phyloP scores from a whole-genome alignment of 2,888 invertebrate genomes.

The Polydrusus tereticollis region DNA sequence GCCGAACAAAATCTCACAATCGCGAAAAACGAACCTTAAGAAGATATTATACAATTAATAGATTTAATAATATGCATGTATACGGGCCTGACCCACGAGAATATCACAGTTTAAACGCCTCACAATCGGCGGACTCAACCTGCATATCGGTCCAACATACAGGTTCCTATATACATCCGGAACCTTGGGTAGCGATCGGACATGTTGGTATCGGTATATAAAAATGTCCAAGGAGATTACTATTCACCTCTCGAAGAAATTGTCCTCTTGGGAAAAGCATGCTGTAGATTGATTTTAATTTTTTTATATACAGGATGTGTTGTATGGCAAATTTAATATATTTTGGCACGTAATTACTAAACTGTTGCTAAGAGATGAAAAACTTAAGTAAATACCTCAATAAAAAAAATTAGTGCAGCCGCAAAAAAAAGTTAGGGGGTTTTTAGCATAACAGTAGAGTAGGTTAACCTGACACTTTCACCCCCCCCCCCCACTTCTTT shows the following conservation, averaged over 20 bases:
- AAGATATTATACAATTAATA: conserved; percentile 24
- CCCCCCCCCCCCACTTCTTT: too few species aligned
- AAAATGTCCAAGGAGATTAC: background rate
- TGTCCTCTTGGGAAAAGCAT: too few species aligned
- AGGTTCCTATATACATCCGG: conserved; percentile 35
- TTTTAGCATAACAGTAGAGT: too few species aligned
- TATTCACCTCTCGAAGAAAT: background rate
- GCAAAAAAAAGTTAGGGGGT: too few species aligned
- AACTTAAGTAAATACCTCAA: too few species aligned
- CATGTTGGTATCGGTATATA: background rate
- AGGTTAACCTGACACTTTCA: too few species aligned
- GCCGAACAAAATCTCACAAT: background rate
- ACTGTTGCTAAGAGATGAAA: too few species aligned
- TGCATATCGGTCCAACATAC: conserved; percentile 38
- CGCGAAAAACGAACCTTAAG: conserved; percentile 14
- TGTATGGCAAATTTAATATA: too few species aligned
- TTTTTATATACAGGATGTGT: too few species aligned
- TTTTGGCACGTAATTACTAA: too few species aligned
- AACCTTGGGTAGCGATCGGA: conserved; percentile 15
- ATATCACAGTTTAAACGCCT: conserved; percentile 52
- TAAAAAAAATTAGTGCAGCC: too few species aligned
- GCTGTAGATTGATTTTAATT: too few species aligned
- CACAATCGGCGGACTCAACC: conserved; percentile 45
- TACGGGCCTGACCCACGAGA: conserved; percentile 52
- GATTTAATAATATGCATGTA: conserved; percentile 34